Evolutionary conservation across 2,113 vertebrate genomes (phyloP).

Genomic region (Baryphthengus martii): DNA sequence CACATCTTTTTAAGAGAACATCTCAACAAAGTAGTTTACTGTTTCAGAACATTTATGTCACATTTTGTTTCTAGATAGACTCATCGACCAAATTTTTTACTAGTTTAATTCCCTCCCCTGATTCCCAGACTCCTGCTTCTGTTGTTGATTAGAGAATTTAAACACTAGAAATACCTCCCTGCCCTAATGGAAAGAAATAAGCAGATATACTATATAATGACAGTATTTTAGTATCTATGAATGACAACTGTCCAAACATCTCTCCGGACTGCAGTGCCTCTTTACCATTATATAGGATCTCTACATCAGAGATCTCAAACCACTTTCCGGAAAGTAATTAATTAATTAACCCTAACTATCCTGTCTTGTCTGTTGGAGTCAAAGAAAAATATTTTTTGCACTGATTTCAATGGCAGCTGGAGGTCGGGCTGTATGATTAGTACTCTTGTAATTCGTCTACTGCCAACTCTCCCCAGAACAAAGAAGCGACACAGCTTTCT

Average conservation of each 20-base stretch:
- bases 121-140: not conserved
- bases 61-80: not conserved
- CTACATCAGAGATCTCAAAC: not conserved
- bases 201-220: not conserved
- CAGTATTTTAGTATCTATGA: not conserved
- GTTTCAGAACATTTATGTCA: not conserved
- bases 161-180: not conserved
- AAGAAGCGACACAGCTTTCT: not conserved
- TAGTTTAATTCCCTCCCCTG: not conserved
- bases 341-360: not conserved
- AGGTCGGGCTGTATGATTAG: not conserved
- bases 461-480: not conserved
- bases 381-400: not conserved
- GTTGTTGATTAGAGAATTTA: not conserved
- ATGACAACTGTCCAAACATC: not conserved
- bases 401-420: slow-evolving; percentile 9
- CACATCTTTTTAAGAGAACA: not conserved
- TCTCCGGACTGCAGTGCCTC: not conserved
- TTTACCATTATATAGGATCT: not conserved
- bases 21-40: not conserved
- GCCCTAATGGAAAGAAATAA: not conserved
- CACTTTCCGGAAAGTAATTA: not conserved
- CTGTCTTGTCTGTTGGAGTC: not conserved
- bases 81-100: not conserved
- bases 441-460: not conserved